Conservation (phyloP, 2,113 vertebrate species). For the Leiothrix lutea region DNA sequence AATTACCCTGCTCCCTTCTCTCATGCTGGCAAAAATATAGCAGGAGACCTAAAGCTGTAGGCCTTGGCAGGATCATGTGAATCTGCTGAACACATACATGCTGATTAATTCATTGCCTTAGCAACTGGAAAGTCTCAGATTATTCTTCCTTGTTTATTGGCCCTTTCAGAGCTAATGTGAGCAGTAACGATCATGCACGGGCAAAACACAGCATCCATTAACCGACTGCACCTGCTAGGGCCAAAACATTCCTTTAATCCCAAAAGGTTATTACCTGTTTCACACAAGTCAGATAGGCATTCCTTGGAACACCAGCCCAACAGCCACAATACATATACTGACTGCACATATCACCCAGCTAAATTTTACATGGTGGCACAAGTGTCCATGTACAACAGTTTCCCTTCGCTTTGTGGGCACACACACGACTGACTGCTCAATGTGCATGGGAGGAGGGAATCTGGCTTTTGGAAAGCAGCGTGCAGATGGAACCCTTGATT, state of each 20-base stretch:
- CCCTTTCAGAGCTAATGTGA: neutral
- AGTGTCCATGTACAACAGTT: neutral
- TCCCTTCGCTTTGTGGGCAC: neutral
- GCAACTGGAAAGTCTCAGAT: conserved; percentile 26
- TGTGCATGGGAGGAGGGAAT: neutral
- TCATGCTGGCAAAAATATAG: conserved; percentile 31
- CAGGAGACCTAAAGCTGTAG: conserved; percentile 3
- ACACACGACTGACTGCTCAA: neutral
- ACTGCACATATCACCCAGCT: neutral
- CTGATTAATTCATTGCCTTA: conserved; percentile 54
- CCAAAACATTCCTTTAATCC: neutral
- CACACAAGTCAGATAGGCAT: neutral
- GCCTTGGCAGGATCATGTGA: conserved; percentile 4
- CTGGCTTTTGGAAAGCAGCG: neutral
- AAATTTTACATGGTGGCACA: neutral
- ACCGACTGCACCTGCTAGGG: neutral
- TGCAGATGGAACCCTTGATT: neutral
- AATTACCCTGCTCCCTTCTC: neutral
- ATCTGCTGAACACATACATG: neutral
- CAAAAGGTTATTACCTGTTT: neutral
- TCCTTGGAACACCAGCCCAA: neutral
- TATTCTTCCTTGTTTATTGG: neutral
- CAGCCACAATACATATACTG: rapidly evolving
- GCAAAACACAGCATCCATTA: neutral
- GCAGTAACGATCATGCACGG: neutral